Base-by-base conservation (phyloP, 2,113 vertebrate genomes). In the Burhinus oedicnemus region DNA sequence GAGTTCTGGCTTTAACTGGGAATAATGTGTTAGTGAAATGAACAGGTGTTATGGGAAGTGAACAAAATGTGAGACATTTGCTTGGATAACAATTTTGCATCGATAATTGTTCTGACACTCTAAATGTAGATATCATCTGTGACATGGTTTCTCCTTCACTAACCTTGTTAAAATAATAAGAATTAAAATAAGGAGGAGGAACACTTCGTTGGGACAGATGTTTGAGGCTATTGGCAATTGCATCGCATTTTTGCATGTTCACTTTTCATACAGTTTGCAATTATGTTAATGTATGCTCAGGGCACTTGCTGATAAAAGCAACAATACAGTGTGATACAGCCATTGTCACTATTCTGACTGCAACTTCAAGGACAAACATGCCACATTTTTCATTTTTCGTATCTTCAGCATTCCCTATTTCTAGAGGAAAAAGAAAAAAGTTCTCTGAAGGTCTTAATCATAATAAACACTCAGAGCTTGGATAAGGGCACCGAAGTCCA, bases 221-320 rank as follows among this genome's bases (percentile, higher is more conserved):
- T 97, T 97, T 96, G 94, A 96, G 93, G 97, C 95, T 93, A 96
- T 95, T 97, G 97, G 96, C 94, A 97, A 95, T 88, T 96, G 95
- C 96, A 91, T 95, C 84, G 66, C 93, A 96, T 96, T 97, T 97
- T 83, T 95, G 91, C 89, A 93, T 96, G 96, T 96, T 96, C 95
- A 96, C 95, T 97, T 96, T 97, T 94, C 84, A 96, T 80, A 88
- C 94, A 96, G 96, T 96, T 96, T 83, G 97, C 95, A 97, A 97
- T 97, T 97, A 97, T 97, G 97, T 97, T 97, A 97, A 97, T 97
- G 70, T 96, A 94, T 97, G 97, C 97, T 97, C 88, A 94, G 97
- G 96, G 97, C 97, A 97, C 72, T 97, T 93, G 94, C 96, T 97
- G 97, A 97, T 97, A 97, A 97, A 96, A 97, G 96, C 93, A 96